Percentiles rank a stretch among this genome's conserved stretches.
Evolutionary conservation across 2,888 invertebrate species (phyloP).

Genomic region (Geotrupes spiniger): DNA sequence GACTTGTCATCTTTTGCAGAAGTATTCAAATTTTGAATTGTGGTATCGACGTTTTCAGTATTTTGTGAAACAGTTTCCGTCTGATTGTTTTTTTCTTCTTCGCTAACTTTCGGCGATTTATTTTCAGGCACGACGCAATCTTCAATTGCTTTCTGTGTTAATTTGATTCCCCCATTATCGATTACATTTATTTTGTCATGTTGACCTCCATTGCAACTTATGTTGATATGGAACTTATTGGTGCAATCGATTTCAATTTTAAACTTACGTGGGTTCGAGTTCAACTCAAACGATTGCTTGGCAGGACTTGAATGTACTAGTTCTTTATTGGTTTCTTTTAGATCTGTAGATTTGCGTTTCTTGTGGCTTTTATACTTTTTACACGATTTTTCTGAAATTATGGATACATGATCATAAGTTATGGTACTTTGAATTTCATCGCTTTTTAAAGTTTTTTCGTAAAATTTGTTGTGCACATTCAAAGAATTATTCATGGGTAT

Average conservation of each 20-base stretch:
- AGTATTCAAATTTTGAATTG: no score
- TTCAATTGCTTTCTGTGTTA: no score
- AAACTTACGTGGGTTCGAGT: slow-evolving; percentile 18
- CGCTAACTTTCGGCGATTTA: no score
- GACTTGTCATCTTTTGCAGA: no score
- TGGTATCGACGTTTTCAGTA: no score
- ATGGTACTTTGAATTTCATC: slow-evolving; percentile 4
- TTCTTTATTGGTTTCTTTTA: slow-evolving; percentile 2
- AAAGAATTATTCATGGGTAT: no score
- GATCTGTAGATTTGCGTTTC: slow-evolving; percentile 10
- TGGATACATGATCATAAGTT: slow-evolving; percentile 10
- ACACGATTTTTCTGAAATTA: slow-evolving; percentile 9
- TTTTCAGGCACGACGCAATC: no score
- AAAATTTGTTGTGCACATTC: background rate
- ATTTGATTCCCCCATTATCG: no score
- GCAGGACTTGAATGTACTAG: slow-evolving; percentile 2
- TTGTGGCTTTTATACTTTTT: slow-evolving; percentile 12
- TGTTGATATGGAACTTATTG: slow-evolving; percentile 18
- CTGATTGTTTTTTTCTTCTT: no score
- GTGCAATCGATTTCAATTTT: slow-evolving; percentile 22
- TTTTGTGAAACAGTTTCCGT: no score
- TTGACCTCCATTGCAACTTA: slow-evolving; percentile 14
- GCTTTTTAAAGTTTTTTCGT: slow-evolving; percentile 4
- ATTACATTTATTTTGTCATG: background rate
- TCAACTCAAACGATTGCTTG: slow-evolving; percentile 14